Evolutionary conservation across 23 tunicate genomes (phyloP), one percentile per base, ranked within the genome.

Genomic region (Trididemnum nubilum): DNA sequence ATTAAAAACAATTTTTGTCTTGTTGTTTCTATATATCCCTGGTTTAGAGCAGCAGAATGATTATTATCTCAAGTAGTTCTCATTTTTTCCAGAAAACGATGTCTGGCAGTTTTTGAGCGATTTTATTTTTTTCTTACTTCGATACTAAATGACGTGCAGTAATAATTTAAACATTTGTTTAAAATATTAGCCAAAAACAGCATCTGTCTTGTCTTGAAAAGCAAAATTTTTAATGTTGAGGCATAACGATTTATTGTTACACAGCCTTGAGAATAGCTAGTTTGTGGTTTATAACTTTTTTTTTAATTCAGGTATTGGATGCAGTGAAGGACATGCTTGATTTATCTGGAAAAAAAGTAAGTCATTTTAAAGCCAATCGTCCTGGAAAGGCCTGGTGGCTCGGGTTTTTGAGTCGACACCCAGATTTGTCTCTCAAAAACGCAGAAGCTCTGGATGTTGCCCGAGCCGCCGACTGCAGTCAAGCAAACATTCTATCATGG

Each of bases 331-430:
- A 28, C 3, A 29, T 70, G 76, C 39, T 70, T 24, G 82, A 77
- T 51, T 7, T 26, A 24, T 2, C 36, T 25, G 82, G 82, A 3
- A 30, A 34, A 2, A 34, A 51, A 12, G 35, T 77, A 2, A 1
- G 35, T 28, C 1, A 2, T 21, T 77, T 77, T n/a, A 19, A 27
- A 54, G 69, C 51, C 35, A 77, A 77, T 30, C 28, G 18, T 5
- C 82, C 82, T 25, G 67, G 82, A 3, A 31, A 54, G 3, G 38
- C 82, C 1, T 77, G 82, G 82, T 77, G 82, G 82, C 27, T 23
- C 26, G 82, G 67, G 9, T 77, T 50, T 32, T 2, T 24, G 36
- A 9, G 69, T 7, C 34, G 67, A 1, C 69, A 77, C 19, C 38
- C 36, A 7, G 76, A 70, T 70, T 31, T 70, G 31, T 27, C 28